A percentile compares a stretch with the other conserved stretches of the same genome.
phyloP scores from a whole-genome alignment of 1,140 invertebrate genomes.

The Semibalanus balanoides region DNA sequence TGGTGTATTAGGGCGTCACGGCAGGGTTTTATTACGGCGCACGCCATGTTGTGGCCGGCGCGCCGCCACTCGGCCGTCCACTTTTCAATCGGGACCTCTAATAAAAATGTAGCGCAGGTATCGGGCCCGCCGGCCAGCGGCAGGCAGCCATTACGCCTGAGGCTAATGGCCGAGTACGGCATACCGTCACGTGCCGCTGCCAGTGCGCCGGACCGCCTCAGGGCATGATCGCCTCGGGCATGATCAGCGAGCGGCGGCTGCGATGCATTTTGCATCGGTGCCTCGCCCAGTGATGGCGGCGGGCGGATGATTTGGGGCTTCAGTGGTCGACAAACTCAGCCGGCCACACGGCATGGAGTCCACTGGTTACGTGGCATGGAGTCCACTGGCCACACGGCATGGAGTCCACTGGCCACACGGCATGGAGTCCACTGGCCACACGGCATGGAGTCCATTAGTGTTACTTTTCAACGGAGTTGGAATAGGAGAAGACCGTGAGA shows the following conservation, averaged over 20 bases:
- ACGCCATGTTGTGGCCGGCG: not conserved
- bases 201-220: too few species aligned
- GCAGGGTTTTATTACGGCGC: not conserved
- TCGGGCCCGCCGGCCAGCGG: not conserved
- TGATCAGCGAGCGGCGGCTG: too few species aligned
- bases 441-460: too few species aligned
- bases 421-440: too few species aligned
- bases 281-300: not conserved
- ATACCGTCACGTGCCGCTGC: not conserved
- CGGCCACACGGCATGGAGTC: too few species aligned
- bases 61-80: not conserved
- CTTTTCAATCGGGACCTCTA: not conserved
- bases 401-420: too few species aligned
- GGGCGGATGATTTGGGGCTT: not conserved
- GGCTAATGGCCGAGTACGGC: not conserved
- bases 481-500: too few species aligned
- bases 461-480: too few species aligned
- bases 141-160: not conserved
- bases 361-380: too few species aligned
- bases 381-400: too few species aligned
- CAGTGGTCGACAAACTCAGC: not conserved
- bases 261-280: not conserved
- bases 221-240: not conserved
- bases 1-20: not conserved
- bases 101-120: not conserved